Conservation (phyloP, 1,140 invertebrate species). For the Aphis gossypii region DNA sequence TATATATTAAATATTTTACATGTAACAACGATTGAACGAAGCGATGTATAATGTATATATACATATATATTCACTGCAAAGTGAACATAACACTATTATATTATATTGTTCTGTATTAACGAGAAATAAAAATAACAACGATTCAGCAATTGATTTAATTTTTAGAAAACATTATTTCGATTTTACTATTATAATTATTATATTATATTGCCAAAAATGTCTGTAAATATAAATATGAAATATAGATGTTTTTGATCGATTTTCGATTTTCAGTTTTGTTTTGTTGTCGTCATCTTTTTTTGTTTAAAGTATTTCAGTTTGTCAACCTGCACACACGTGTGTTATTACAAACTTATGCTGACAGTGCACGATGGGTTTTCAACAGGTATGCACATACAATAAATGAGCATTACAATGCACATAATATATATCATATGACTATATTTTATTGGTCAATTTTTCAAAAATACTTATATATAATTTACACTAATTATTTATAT, state of each 20-base stretch:
- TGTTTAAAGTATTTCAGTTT: neutral
- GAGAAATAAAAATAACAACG: neutral
- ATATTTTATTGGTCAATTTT: neutral
- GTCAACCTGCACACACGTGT: neutral
- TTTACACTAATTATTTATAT: neutral
- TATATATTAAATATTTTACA: neutral
- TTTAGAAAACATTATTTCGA: slow-evolving; percentile 51
- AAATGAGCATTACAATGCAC: neutral
- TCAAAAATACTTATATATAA: neutral
- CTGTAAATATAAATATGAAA: slow-evolving; percentile 52
- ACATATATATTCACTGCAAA: neutral
- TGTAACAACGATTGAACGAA: neutral
- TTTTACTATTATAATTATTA: slow-evolving; percentile 17
- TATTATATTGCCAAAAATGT: slow-evolving; percentile 36
- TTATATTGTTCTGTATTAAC: slow-evolving; percentile 4
- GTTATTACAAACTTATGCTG: neutral
- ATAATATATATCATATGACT: neutral
- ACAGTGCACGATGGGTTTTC: neutral
- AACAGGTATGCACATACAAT: neutral
- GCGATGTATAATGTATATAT: neutral
- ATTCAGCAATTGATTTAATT: slow-evolving; percentile 35
- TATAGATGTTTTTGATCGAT: slow-evolving; percentile 56
- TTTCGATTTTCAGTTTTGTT: slow-evolving; percentile 9
- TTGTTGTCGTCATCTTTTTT: neutral
- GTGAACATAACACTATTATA: neutral